phyloP scores from a whole-genome alignment of 2,113 vertebrate species.

The Onychostoma macrolepis region DNA sequence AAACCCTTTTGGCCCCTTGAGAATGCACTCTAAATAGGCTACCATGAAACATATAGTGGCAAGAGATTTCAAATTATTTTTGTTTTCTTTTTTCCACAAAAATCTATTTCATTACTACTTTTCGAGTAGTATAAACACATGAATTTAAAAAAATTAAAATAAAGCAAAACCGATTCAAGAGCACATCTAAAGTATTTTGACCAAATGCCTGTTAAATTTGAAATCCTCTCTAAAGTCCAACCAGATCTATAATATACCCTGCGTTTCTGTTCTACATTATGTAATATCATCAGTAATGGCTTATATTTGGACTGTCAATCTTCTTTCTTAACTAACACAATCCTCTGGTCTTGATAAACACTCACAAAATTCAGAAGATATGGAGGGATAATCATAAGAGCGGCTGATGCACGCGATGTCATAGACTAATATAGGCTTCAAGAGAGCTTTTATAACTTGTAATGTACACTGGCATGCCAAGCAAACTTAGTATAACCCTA shows the following conservation, averaged over 20 bases:
- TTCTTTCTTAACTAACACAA: neutral
- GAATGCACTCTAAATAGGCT: neutral
- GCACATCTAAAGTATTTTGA: neutral
- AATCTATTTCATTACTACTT: neutral
- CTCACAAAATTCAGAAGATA: neutral
- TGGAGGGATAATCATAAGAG: neutral
- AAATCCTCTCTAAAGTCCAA: neutral
- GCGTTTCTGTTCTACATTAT: neutral
- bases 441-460: neutral
- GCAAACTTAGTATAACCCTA: neutral
- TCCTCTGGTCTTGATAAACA: neutral
- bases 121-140: too few species aligned
- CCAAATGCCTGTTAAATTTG: neutral
- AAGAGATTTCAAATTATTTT: neutral
- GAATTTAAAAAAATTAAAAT: too few species aligned
- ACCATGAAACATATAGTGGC: neutral
- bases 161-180: neutral
- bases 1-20: neutral
- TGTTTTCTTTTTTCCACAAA: neutral
- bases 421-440: neutral
- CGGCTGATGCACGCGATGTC: neutral
- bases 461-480: neutral
- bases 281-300: neutral
- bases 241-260: slow-evolving; percentile 4
- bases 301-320: neutral